Conservation (phyloP, 35 echinoderm and acorn worm species). For the Heliocidaris tuberculata region DNA sequence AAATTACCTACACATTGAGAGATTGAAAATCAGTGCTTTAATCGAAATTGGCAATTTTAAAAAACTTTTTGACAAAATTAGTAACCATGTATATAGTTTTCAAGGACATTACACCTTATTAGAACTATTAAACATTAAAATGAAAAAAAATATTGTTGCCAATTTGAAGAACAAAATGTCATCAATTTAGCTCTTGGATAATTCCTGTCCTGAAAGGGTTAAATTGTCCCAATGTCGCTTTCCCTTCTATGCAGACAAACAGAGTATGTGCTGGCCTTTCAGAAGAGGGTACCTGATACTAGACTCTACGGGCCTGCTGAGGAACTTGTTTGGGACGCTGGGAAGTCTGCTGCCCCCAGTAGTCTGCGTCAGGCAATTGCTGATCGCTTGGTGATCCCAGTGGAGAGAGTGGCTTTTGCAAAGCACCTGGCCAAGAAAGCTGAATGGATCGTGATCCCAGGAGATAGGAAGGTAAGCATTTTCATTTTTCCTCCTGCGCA, state of each 20-base stretch:
- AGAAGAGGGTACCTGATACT: constrained; percentile 59
- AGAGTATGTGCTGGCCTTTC: constrained; percentile 70
- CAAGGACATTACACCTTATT: no score
- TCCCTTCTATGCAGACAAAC: constrained; percentile 43
- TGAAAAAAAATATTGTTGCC: no score
- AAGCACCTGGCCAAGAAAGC: constrained; percentile 75
- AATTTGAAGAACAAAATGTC: no score
- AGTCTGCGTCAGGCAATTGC: constrained; percentile 66
- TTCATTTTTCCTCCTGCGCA: neutral
- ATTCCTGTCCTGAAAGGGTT: no score
- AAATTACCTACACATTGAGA: no score
- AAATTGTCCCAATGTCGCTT: neutral
- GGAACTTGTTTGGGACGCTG: constrained; percentile 85
- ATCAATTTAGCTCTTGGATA: no score
- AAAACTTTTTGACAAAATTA: no score
- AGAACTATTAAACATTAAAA: no score
- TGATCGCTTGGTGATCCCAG: constrained; percentile 63
- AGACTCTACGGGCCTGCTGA: constrained; percentile 64
- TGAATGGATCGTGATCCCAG: constrained; percentile 74
- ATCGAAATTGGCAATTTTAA: no score
- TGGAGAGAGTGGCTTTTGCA: constrained; percentile 70
- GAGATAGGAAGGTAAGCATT: constrained; percentile 48
- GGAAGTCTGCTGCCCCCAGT: constrained; percentile 54
- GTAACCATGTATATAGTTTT: no score
- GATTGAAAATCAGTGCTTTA: no score